phyloP scores from a whole-genome alignment of 2,113 vertebrate species.

The Cyprinodon variegatus region DNA sequence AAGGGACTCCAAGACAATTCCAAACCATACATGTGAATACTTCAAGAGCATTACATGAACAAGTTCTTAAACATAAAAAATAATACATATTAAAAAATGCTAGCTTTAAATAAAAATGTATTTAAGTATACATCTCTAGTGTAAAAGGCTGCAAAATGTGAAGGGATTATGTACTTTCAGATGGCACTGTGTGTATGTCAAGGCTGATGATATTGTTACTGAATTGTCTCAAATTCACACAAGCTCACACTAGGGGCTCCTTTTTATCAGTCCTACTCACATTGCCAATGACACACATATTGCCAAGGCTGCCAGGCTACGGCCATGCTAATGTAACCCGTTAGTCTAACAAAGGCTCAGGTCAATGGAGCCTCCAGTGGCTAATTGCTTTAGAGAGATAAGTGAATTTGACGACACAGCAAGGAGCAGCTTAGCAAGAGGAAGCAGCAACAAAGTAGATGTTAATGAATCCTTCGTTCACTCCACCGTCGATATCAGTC shows the following conservation, averaged over 20 bases:
- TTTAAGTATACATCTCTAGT: not conserved
- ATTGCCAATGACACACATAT: slow-evolving; percentile 69
- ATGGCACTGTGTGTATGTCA: not conserved
- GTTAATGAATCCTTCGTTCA: slow-evolving; percentile 75
- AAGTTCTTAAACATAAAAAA: no score
- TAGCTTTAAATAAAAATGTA: no score
- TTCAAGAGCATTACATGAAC: no score
- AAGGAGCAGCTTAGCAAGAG: slow-evolving; percentile 55
- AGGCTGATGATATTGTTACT: slow-evolving; percentile 25
- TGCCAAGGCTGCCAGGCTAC: slow-evolving; percentile 69
- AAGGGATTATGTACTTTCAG: not conserved
- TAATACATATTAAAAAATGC: no score
- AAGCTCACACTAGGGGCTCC: slow-evolving; percentile 43
- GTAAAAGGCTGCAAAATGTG: not conserved
- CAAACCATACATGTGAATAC: no score
- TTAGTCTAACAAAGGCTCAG: slow-evolving; percentile 77
- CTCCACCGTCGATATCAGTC: slow-evolving; percentile 73
- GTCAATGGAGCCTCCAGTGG: slow-evolving; percentile 82
- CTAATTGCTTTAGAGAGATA: slow-evolving; percentile 84
- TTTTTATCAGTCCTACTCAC: slow-evolving; percentile 81
- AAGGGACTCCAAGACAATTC: no score
- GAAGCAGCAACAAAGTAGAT: slow-evolving; percentile 57
- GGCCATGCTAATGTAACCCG: slow-evolving; percentile 75
- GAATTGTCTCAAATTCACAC: slow-evolving; percentile 13
- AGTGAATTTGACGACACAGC: slow-evolving; percentile 77